Base-by-base conservation (phyloP, 2,888 invertebrate genomes). In the Drosophila acutilabella region DNA sequence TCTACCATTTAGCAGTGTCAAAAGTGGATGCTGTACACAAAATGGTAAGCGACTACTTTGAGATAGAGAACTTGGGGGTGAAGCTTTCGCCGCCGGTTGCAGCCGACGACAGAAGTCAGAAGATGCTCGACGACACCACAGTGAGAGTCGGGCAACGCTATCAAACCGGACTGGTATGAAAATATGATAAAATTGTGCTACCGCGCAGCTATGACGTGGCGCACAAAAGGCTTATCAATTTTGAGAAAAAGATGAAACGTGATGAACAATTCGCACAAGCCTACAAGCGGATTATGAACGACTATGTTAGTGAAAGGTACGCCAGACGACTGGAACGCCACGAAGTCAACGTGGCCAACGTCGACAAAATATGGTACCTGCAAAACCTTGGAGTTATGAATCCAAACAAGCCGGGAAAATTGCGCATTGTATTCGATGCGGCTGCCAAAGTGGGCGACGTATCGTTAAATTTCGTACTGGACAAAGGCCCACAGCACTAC, bases 381-480 rank as follows among this genome's bases (percentile, higher is more conserved):
- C 36, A 13, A 13, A 2, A 36, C 8, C 13, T 36, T 36, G 4
- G 36, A 36, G 36, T 36, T 13, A 36, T 11, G 13, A 13, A 36
- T 1, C 13, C 36, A 13, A 33, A 36, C 13, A 36, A 36, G 13
- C 36, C 36, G 13, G 36, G 36, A 13, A 36, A 36, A 13, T 13
- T 13, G 13, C 4, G 36, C 4, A 3, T 36, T 2, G 36, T 36
- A 36, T 36, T 36, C 13, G 36, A 36, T 13, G 13, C 36, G 11
- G 36, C 11, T 4, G 36, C 36, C 3, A 5, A 4, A 36, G 8
- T 33, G 3, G 10, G 11, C 11, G 1, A 11, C 3, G 33, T 33
- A 11, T 33, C 36, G 13, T 13, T 36, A 13, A 36, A 36, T 59
- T 81, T 83, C 20, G 30, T 66, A 5, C 52, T 91, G 13, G 11